Percentiles rank a stretch among this genome's conserved stretches.
Conservation (phyloP, 2,888 invertebrate species). For the Himalopsyche tibetana region DNA sequence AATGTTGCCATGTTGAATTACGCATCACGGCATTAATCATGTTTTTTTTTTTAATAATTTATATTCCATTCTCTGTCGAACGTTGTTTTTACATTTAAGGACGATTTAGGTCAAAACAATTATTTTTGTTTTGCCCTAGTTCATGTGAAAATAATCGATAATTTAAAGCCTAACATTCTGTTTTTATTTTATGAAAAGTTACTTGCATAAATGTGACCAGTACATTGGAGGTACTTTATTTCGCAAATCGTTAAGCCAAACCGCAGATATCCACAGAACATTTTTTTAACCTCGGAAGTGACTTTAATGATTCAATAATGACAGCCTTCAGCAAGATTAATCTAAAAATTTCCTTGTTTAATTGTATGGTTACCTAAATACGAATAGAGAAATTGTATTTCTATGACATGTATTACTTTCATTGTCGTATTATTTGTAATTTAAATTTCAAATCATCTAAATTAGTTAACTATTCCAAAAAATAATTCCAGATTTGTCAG, state of each 20-base stretch:
- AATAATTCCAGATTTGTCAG: too few species aligned
- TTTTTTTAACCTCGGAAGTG: background rate
- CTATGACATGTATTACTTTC: slow-evolving; percentile 33
- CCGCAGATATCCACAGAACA: background rate
- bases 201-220: too few species aligned
- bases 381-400: slow-evolving; percentile 2
- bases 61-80: background rate
- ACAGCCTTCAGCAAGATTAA: slow-evolving; percentile 1
- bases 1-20: background rate
- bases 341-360: background rate
- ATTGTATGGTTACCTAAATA: slow-evolving; percentile 11
- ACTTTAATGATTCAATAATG: background rate
- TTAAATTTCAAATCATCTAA: too few species aligned
- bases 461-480: too few species aligned
- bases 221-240: background rate
- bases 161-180: background rate
- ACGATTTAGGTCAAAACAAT: slow-evolving; percentile 22
- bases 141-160: background rate
- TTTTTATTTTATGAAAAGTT: too few species aligned
- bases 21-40: background rate
- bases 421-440: background rate
- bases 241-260: background rate
- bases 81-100: slow-evolving; percentile 2
- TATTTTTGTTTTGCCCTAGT: background rate
- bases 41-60: background rate